These are phyloP conservation scores for Channallabes apus DNA, from an alignment of 2,797 vertebrate species.

Conservation along the genomic window DNA sequence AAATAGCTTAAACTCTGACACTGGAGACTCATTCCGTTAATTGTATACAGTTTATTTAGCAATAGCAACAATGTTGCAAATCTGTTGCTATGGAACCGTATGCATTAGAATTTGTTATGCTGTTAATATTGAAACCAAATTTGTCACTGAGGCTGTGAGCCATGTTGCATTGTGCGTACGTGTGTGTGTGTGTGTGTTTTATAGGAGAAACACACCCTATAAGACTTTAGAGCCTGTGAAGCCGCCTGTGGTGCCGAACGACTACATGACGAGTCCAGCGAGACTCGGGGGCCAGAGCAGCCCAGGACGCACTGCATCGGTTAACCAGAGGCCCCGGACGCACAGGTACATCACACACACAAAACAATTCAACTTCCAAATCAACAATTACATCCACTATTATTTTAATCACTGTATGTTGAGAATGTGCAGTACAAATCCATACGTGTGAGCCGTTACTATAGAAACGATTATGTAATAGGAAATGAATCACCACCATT, in stretches of 20 bases:
- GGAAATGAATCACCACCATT: not conserved
- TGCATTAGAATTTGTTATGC: too few species aligned
- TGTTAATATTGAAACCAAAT: not conserved
- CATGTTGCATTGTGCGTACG: not conserved
- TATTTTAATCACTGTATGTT: not conserved
- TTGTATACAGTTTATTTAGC: not conserved
- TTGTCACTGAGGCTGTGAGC: not conserved
- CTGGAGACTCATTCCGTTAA: conserved; percentile 5
- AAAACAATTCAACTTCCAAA: not conserved
- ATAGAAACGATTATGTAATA: not conserved
- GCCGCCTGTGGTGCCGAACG: conserved; percentile 94
- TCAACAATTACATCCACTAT: not conserved
- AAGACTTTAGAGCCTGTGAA: conserved; percentile 98
- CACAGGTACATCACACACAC: conserved; percentile 82
- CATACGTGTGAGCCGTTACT: not conserved
- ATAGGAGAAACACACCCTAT: conserved; percentile 91
- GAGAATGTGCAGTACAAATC: not conserved
- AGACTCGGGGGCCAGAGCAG: conserved; percentile 92
- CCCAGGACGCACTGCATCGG: conserved; percentile 94
- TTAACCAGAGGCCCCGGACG: conserved; percentile 97
- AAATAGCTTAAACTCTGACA: not conserved
- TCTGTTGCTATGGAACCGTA: not conserved
- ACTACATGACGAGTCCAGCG: conserved; percentile 99
- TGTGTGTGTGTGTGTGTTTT: conserved; percentile 4
- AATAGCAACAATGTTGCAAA: not conserved